Conservation (phyloP, 2,888 invertebrate species). For the Drosophila neonasuta region DNA sequence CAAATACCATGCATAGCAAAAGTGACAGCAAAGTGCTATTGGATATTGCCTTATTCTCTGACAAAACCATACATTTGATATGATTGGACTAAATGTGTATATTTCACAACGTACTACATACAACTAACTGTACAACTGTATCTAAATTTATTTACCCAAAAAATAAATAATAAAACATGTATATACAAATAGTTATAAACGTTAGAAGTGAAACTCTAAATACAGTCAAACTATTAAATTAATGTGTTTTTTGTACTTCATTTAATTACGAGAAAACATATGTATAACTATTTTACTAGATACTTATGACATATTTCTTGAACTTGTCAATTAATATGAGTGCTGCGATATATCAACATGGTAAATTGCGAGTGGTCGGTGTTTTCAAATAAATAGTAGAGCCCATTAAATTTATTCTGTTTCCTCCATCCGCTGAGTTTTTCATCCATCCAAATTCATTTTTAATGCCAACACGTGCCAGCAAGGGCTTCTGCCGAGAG, state of each 20-base stretch:
- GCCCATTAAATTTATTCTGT: slow-evolving; percentile 40
- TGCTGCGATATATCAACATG: slow-evolving; percentile 6
- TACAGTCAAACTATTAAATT: too few relatives aligned
- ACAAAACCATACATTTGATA: background rate
- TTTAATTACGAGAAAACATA: too few relatives aligned
- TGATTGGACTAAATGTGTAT: background rate
- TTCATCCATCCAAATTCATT: slow-evolving; percentile 61
- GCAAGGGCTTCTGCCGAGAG: slow-evolving; percentile 47
- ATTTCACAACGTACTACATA: too few relatives aligned
- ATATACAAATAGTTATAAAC: too few relatives aligned
- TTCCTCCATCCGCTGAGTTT: slow-evolving; percentile 26
- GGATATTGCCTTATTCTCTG: background rate
- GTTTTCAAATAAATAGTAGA: slow-evolving; percentile 33
- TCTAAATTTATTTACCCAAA: background rate
- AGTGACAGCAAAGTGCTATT: slow-evolving; percentile 14
- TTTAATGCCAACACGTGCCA: slow-evolving; percentile 66
- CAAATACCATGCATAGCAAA: slow-evolving; percentile 26
- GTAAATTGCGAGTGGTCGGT: slow-evolving; percentile 54
- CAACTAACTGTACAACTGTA: too few relatives aligned
- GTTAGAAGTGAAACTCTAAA: background rate
- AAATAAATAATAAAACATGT: background rate
- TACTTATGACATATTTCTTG: too few relatives aligned
- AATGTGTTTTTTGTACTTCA: too few relatives aligned
- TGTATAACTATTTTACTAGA: too few relatives aligned
- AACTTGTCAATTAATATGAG: background rate